A percentile compares a stretch with the other conserved stretches of the same genome.
Conservation (phyloP, 2,888 invertebrate genomes). For the Volucella zonaria region DNA sequence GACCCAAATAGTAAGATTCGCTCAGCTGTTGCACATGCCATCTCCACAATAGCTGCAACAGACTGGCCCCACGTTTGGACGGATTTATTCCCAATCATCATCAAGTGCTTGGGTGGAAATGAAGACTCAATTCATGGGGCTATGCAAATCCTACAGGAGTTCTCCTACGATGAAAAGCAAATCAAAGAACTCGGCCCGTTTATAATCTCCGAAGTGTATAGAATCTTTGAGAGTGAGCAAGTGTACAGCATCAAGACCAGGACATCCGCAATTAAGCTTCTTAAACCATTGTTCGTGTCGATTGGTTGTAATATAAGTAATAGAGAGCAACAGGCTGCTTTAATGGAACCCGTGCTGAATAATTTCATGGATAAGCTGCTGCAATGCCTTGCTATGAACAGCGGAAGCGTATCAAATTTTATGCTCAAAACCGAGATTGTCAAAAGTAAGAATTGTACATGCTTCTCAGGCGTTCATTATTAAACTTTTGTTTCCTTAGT, state of each 20-base stretch:
- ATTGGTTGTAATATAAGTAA: slow-evolving; percentile 80
- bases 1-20: slow-evolving; percentile 88
- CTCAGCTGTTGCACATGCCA: slow-evolving; percentile 87
- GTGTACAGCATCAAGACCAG: slow-evolving; percentile 85
- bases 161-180: slow-evolving; percentile 87
- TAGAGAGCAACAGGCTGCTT: slow-evolving; percentile 84
- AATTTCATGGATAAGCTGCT: slow-evolving; percentile 87
- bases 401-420: slow-evolving; percentile 84
- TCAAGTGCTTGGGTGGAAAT: slow-evolving; percentile 85
- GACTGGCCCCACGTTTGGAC: slow-evolving; percentile 90
- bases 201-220: slow-evolving; percentile 87
- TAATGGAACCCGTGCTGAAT: slow-evolving; percentile 87
- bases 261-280: slow-evolving; percentile 87
- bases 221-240: slow-evolving; percentile 86
- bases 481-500: slow-evolving; percentile 77
- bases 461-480: background rate
- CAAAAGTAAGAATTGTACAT: slow-evolving; percentile 81
- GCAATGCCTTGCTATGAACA: slow-evolving; percentile 84
- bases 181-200: slow-evolving; percentile 87
- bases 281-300: slow-evolving; percentile 84
- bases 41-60: slow-evolving; percentile 88
- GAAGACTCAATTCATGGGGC: slow-evolving; percentile 87
- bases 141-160: slow-evolving; percentile 88
- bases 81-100: slow-evolving; percentile 86
- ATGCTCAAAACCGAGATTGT: slow-evolving; percentile 87